These are phyloP conservation scores for Piprites chloris DNA, from an alignment of 2,113 vertebrate species.

Conservation along the genomic window DNA sequence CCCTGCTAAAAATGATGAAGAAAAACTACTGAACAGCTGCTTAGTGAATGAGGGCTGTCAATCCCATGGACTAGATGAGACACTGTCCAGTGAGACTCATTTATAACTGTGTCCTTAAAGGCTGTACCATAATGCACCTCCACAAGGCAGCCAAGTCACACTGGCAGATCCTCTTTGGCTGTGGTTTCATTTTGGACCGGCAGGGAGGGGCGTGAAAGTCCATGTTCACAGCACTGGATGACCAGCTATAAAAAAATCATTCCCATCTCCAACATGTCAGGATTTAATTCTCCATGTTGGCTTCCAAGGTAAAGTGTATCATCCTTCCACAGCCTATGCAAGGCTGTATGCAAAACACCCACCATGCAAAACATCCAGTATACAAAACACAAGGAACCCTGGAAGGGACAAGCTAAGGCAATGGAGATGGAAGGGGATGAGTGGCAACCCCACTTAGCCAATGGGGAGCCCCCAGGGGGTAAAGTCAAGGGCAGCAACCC, in stretches of 20 bases:
- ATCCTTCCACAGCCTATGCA: background rate
- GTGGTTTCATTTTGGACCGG: fast-evolving
- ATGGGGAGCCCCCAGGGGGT: background rate
- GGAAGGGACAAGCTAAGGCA: background rate
- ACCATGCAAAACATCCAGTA: background rate
- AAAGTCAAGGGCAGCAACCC: background rate
- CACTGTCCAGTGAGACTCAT: background rate
- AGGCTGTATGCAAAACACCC: background rate
- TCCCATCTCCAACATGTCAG: fast-evolving
- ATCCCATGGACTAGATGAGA: background rate
- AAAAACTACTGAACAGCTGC: background rate
- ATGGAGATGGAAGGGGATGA: background rate
- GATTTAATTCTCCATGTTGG: background rate
- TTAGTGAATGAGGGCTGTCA: constrained; percentile 1
- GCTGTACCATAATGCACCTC: background rate
- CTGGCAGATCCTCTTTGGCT: background rate
- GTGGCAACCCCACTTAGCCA: background rate
- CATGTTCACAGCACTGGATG: background rate
- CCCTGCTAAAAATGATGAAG: background rate
- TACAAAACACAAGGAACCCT: background rate
- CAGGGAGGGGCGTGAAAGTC: background rate
- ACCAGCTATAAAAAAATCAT: background rate
- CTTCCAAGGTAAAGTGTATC: background rate
- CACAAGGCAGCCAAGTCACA: background rate
- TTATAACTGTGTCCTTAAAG: background rate